A percentile compares a stretch with the other conserved stretches of the same genome.
phyloP scores from a whole-genome alignment of 2,113 vertebrate genomes.

The Galemys pyrenaicus region DNA sequence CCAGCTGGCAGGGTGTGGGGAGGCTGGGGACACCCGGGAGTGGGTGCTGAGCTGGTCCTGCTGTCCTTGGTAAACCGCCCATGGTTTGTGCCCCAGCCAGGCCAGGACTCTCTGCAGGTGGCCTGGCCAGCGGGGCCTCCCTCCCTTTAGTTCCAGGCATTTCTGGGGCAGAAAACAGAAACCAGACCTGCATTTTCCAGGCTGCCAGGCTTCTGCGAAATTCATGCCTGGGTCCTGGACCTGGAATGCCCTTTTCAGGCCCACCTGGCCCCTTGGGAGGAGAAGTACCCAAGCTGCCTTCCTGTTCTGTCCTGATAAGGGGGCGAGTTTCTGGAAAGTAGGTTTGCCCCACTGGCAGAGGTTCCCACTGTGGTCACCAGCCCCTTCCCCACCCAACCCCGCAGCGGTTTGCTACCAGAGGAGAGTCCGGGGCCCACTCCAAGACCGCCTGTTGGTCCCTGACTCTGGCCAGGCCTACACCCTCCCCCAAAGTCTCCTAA shows the following conservation, averaged over 20 bases:
- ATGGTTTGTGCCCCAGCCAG: slow-evolving; percentile 81
- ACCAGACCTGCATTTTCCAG: slow-evolving; percentile 22
- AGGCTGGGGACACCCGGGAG: slow-evolving; percentile 82
- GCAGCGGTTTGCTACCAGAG: background rate
- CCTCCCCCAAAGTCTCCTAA: background rate
- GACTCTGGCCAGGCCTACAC: background rate
- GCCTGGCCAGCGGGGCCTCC: slow-evolving; percentile 41
- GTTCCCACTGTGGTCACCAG: fast-evolving
- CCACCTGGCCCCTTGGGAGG: background rate
- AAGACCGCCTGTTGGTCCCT: background rate
- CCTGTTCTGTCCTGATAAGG: background rate
- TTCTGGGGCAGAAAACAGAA: slow-evolving; percentile 65
- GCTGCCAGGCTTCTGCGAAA: slow-evolving; percentile 59
- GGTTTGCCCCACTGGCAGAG: background rate
- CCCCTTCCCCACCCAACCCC: fast-evolving
- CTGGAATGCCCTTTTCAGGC: background rate
- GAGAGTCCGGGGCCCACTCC: background rate
- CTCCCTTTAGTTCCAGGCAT: slow-evolving; percentile 49
- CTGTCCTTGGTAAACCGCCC: slow-evolving; percentile 92
- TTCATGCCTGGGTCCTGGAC: background rate
- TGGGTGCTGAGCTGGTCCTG: slow-evolving; percentile 86
- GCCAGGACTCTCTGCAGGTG: slow-evolving; percentile 69
- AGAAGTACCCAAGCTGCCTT: background rate
- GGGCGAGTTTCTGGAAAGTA: background rate
- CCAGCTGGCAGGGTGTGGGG: slow-evolving; percentile 89